phyloP scores from a whole-genome alignment of 2,113 vertebrate species.

The Chionomys nivalis region DNA sequence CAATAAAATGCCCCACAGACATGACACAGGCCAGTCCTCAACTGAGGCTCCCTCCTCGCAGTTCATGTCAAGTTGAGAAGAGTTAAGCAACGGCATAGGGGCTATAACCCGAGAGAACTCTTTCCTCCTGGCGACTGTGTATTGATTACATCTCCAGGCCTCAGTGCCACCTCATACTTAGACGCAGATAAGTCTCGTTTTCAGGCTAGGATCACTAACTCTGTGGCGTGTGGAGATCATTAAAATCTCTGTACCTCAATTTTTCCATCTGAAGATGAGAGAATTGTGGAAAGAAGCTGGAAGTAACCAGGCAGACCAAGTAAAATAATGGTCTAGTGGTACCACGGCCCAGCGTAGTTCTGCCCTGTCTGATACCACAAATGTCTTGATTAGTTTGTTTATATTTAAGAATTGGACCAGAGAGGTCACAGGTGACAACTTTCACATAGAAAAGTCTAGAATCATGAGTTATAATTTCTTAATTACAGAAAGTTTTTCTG shows the following conservation, averaged over 20 bases:
- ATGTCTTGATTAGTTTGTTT: background rate
- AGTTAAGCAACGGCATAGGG: background rate
- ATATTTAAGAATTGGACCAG: background rate
- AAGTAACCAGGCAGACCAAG: background rate
- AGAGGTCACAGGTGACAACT: background rate
- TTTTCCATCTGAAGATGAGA: slow-evolving; percentile 3
- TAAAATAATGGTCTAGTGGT: background rate
- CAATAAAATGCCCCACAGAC: background rate
- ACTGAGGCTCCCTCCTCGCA: background rate
- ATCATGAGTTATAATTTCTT: background rate
- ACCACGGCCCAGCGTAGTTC: background rate
- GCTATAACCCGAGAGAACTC: background rate
- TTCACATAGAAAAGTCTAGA: background rate
- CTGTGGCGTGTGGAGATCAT: background rate
- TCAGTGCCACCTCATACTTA: background rate
- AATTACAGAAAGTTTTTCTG: slow-evolving; percentile 13
- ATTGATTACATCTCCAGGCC: background rate
- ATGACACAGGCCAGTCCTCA: background rate
- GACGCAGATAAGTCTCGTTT: background rate
- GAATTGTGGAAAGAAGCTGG: background rate
- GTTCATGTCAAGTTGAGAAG: background rate
- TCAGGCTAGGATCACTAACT: background rate
- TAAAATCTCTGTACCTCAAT: background rate
- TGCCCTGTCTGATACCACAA: background rate
- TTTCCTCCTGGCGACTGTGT: background rate